phyloP scores from a whole-genome alignment of 2,888 invertebrate genomes.

The Drosophila neotestacea region DNA sequence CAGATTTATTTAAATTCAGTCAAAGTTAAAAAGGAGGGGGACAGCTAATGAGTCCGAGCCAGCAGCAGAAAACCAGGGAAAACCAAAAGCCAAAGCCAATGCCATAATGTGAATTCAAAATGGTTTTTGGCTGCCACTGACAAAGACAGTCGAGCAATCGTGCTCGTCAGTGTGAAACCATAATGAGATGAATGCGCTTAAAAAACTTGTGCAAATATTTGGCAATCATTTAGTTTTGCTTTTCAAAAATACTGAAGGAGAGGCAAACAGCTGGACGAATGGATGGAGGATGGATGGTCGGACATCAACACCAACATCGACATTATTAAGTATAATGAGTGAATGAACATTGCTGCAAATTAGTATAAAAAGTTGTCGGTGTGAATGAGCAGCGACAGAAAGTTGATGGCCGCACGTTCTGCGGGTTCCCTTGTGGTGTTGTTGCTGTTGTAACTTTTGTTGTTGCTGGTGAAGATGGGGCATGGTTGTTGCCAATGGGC shows the following conservation, averaged over 20 bases:
- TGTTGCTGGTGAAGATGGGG: background rate
- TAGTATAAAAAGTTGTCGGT: slow-evolving; percentile 61
- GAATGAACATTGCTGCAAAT: slow-evolving; percentile 64
- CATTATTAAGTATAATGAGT: slow-evolving; percentile 59
- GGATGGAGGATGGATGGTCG: background rate
- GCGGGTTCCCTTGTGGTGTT: slow-evolving; percentile 33
- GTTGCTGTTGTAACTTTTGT: background rate
- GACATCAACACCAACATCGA: slow-evolving; percentile 35
- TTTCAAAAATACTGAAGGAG: slow-evolving; percentile 11
- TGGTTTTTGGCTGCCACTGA: slow-evolving; percentile 18
- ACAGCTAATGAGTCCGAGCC: slow-evolving; percentile 53
- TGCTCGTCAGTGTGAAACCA: slow-evolving; percentile 58
- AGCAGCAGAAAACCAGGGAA: slow-evolving; percentile 1
- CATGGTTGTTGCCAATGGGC: slow-evolving; percentile 36
- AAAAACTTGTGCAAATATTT: slow-evolving; percentile 72
- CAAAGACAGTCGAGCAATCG: slow-evolving; percentile 17
- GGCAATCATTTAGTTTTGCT: slow-evolving; percentile 76
- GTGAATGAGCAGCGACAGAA: slow-evolving; percentile 50
- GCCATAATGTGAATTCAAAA: slow-evolving; percentile 19
- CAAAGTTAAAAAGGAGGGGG: slow-evolving; percentile 7
- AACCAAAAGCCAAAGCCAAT: slow-evolving; percentile 29
- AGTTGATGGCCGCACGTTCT: slow-evolving; percentile 46
- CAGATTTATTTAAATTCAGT: slow-evolving; percentile 48
- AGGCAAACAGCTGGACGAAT: slow-evolving; percentile 12
- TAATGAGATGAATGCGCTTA: slow-evolving; percentile 71